Base-by-base conservation (phyloP, 2,888 invertebrate genomes). In the Leptopilina syphax region DNA sequence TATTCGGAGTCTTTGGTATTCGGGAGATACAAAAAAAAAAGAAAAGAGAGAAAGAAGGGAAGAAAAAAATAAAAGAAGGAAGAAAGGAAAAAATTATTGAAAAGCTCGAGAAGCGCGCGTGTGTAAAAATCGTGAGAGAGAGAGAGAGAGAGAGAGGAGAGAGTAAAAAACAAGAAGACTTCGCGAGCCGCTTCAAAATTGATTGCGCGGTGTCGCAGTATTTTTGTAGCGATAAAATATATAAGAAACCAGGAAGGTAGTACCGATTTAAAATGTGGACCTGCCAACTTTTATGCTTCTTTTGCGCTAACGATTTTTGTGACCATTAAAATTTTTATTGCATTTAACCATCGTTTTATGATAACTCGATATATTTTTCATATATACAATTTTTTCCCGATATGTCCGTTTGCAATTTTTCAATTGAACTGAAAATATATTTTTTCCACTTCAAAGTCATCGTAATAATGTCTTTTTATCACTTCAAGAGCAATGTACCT, bases 201-300 rank as follows among this genome's bases (percentile, higher is more conserved):
- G 73, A 73, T 73, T 73, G 73, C 73, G 73, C 57, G 73, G 34
- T 73, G 73, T 73, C 73, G 57, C 73, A 54, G 73, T 73, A 73
- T 73, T 73, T 73, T 73, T 73, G 73, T 73, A 73, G 73, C 73
- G 73, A 73, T 73, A 73, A 73, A 73, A 73, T 73, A 73, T 73
- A 73, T 73, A 73, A 73, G 73, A 73, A 73, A 73, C 73, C 73
- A 73, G 73, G 73, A 73, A 73, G 73, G 73, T 57, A 73, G 57
- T 73, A 73, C 50, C 50, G 57, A 54, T 54, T 73, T 73, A 73
- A 73, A 73, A 73, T 73, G 73, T 73, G 73, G 73, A 73, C 73
- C 73, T 73, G 73, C 73, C 73, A 73, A 73, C 13, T 73, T 73
- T 73, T 73, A 73, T 73, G 73, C 73, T 73, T 73, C 70, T 73